These are phyloP conservation scores for Channa argus DNA, from an alignment of 2,113 vertebrate species.

Conservation along the genomic window DNA sequence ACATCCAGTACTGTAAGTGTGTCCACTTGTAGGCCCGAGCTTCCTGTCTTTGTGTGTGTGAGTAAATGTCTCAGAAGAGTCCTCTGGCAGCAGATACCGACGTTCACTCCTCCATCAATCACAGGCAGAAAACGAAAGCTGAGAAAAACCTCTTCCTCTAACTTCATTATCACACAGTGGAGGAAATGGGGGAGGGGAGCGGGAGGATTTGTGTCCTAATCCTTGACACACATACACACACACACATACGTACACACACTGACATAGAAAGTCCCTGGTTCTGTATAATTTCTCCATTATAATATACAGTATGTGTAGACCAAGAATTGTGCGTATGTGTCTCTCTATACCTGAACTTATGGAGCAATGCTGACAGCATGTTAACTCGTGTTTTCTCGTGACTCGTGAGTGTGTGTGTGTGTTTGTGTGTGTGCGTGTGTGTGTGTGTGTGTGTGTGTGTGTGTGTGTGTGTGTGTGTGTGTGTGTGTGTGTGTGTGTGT, in stretches of 20 bases:
- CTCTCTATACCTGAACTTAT: not conserved
- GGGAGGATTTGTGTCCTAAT: constrained; percentile 40
- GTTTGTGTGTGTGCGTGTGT: not conserved
- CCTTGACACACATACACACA: constrained; percentile 13
- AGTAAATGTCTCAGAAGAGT: constrained; percentile 35
- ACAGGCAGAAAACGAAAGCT: constrained; percentile 22
- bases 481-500: not conserved
- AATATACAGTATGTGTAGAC: not conserved
- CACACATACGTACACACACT: not conserved
- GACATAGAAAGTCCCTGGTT: not conserved
- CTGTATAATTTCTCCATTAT: not conserved
- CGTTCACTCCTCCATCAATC: constrained; percentile 46
- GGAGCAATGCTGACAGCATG: too few relatives aligned
- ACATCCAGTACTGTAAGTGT: not conserved
- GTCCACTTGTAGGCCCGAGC: too few relatives aligned
- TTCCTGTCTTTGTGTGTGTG: not conserved
- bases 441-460: not conserved
- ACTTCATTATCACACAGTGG: constrained; percentile 28
- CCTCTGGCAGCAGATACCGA: constrained; percentile 29
- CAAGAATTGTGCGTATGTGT: not conserved
- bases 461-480: not conserved
- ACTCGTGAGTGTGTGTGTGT: not conserved
- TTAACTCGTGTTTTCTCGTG: too few relatives aligned
- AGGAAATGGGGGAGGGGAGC: constrained; percentile 1
- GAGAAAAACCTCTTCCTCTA: constrained; percentile 44